A percentile compares a stretch with the other conserved stretches of the same genome.
phyloP scores from a whole-genome alignment of 64 coral and sea anemone species.

The Montipora cactus region DNA sequence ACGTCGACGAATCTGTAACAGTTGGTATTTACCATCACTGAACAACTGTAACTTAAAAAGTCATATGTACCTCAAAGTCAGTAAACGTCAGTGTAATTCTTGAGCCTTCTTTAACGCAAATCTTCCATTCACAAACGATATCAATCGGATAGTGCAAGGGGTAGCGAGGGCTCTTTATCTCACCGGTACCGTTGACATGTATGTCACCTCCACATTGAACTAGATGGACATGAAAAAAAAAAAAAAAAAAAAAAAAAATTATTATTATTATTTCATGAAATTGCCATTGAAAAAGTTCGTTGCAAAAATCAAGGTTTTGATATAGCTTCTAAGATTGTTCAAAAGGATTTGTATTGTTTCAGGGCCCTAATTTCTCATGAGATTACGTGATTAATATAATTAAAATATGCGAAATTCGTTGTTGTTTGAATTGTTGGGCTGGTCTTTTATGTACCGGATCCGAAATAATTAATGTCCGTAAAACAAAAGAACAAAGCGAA shows the following conservation, averaged over 20 bases:
- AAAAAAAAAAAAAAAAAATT: background rate
- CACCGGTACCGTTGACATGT: slow-evolving; percentile 12
- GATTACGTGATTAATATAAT: no score
- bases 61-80: slow-evolving; percentile 41
- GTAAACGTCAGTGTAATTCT: slow-evolving; percentile 55
- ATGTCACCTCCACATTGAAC: slow-evolving; percentile 64
- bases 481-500: no score
- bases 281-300: no score
- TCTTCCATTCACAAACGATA: slow-evolving; percentile 45
- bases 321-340: no score
- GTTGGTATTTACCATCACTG: background rate
- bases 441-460: no score
- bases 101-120: slow-evolving; percentile 36
- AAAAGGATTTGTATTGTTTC: no score
- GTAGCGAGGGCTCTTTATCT: slow-evolving; percentile 44
- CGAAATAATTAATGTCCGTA: no score
- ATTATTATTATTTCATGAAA: background rate
- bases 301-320: no score
- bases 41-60: background rate
- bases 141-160: slow-evolving; percentile 15
- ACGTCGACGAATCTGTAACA: background rate
- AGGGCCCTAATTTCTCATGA: no score
- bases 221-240: background rate
- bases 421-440: no score
- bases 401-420: no score